Conservation (phyloP, 2,797 vertebrate genomes). For the Microctenopoma lineatum region DNA sequence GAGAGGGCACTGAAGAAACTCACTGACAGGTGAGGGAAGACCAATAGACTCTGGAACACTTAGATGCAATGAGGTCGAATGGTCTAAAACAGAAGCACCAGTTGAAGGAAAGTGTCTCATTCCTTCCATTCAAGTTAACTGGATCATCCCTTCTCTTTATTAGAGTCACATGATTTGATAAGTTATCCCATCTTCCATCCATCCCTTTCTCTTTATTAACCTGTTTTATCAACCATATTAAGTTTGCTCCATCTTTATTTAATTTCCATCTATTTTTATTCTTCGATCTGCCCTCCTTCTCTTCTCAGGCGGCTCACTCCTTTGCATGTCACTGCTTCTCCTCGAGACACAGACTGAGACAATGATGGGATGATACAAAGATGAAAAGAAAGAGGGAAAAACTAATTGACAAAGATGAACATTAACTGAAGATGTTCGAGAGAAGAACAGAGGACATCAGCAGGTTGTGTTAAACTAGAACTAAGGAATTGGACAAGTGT, state of each 20-base stretch:
- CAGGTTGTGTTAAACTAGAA: slow-evolving; percentile 46
- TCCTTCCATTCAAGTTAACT: slow-evolving; percentile 50
- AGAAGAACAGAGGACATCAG: slow-evolving; percentile 64
- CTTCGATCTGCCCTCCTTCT: slow-evolving; percentile 75
- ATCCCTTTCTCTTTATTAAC: slow-evolving; percentile 48
- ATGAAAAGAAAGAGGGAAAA: slow-evolving; percentile 64
- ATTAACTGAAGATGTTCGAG: slow-evolving; percentile 65
- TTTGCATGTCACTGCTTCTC: slow-evolving; percentile 84
- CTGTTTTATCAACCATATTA: slow-evolving; percentile 47
- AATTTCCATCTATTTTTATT: slow-evolving; percentile 64
- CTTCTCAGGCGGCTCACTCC: slow-evolving; percentile 79
- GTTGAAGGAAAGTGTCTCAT: slow-evolving; percentile 69
- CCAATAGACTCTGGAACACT: slow-evolving; percentile 65
- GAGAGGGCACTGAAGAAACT: slow-evolving; percentile 94
- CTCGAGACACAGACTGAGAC: slow-evolving; percentile 84
- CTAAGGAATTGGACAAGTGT: slow-evolving; percentile 23
- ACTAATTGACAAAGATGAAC: slow-evolving; percentile 68
- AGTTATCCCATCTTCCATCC: slow-evolving; percentile 44
- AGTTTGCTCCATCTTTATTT: slow-evolving; percentile 55
- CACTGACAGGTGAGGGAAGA: slow-evolving; percentile 91
- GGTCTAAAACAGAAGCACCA: slow-evolving; percentile 53
- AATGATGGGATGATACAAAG: slow-evolving; percentile 72
- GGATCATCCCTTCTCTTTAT: slow-evolving; percentile 53
- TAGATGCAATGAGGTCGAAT: slow-evolving; percentile 45
- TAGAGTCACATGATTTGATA: slow-evolving; percentile 53